phyloP scores from a whole-genome alignment of 2,888 invertebrate species.

The Eupithecia tripunctaria region DNA sequence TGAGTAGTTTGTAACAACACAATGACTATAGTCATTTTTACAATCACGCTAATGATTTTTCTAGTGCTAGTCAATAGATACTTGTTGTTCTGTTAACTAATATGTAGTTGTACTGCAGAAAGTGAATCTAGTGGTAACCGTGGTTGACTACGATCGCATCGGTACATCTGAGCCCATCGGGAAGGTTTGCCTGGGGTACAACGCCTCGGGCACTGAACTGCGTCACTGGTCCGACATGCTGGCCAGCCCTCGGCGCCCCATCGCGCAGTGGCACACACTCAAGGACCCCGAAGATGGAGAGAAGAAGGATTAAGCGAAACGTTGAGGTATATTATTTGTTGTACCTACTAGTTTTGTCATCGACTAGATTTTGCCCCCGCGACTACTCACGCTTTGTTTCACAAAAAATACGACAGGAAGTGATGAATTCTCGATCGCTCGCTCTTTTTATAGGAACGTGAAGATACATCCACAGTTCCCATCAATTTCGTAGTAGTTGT shows the following conservation, averaged over 20 bases:
- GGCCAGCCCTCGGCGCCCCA: slow-evolving; percentile 99
- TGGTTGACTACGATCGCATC: slow-evolving; percentile 99
- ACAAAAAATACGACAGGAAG: too few species aligned
- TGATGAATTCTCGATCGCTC: too few species aligned
- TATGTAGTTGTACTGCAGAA: slow-evolving; percentile 88
- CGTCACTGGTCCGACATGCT: slow-evolving; percentile 99
- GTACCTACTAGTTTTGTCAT: neutral
- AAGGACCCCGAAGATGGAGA: slow-evolving; percentile 98
- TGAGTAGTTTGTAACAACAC: slow-evolving; percentile 21
- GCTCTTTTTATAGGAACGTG: too few species aligned
- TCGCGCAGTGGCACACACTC: slow-evolving; percentile 99
- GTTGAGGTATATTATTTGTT: slow-evolving; percentile 49
- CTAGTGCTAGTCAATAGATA: slow-evolving; percentile 25
- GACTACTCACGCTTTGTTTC: neutral
- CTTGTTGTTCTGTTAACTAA: slow-evolving; percentile 26
- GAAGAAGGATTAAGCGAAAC: slow-evolving; percentile 88
- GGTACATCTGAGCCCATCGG: slow-evolving; percentile 99
- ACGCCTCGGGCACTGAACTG: slow-evolving; percentile 98
- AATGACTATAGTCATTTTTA: slow-evolving; percentile 15
- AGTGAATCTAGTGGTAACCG: slow-evolving; percentile 99
- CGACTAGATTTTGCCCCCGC: neutral
- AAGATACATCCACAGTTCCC: too few species aligned
- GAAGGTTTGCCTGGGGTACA: slow-evolving; percentile 97
- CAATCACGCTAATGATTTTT: slow-evolving; percentile 28
- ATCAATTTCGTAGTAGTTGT: too few species aligned